Conservation (phyloP, 2,888 invertebrate species). For the Volucella bombylans region DNA sequence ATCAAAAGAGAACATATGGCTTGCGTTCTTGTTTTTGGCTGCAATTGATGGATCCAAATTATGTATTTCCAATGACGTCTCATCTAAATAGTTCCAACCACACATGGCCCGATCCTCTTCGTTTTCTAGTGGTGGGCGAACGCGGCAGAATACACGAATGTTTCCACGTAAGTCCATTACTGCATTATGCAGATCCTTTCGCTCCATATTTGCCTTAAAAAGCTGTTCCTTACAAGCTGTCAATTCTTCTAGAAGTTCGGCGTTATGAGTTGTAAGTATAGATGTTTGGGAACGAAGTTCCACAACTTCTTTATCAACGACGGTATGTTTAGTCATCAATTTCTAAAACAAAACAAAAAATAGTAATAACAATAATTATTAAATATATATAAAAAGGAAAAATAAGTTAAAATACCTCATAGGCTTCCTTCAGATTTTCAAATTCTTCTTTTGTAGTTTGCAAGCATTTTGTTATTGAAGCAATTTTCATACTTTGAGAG, state of each 20-base stretch:
- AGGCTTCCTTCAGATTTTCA: conserved; percentile 76
- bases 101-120: conserved; percentile 83
- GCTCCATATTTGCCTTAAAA: conserved; percentile 83
- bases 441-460: conserved; percentile 78
- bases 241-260: conserved; percentile 76
- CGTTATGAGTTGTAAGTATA: conserved; percentile 76
- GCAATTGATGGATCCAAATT: conserved; percentile 77
- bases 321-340: conserved; percentile 76
- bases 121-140: conserved; percentile 86
- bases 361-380: too few species aligned
- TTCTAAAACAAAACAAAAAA: conserved; percentile 75
- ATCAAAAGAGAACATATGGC: conserved; percentile 90
- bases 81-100: conserved; percentile 81
- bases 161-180: conserved; percentile 91
- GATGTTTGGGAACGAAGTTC: conserved; percentile 77
- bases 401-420: conserved; percentile 75
- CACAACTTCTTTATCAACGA: conserved; percentile 76
- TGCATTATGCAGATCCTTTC: conserved; percentile 87
- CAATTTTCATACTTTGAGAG: conserved; percentile 78
- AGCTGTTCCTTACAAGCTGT: conserved; percentile 79
- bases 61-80: conserved; percentile 81
- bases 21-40: conserved; percentile 83
- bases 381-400: background rate
- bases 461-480: conserved; percentile 77
- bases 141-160: conserved; percentile 90